Evolutionary conservation across 2,888 invertebrate species (phyloP), one percentile per base, ranked within the genome.

Genomic region (Aphidoletes aphidimyza): DNA sequence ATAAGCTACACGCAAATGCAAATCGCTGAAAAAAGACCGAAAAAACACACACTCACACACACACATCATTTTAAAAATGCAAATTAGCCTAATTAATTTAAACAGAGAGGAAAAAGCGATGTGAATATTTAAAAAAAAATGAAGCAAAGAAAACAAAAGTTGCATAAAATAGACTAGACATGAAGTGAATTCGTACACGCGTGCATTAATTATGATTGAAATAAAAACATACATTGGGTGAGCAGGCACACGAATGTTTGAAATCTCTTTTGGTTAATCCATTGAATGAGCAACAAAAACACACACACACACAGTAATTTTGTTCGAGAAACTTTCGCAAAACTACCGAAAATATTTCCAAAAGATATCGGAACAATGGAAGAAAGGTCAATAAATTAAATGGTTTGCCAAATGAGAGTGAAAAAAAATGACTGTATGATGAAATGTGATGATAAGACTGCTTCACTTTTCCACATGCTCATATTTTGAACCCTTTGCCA

Each of bases 121-220:
- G 69, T 69, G 69, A 69, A 69, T 0, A 54, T 9, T 17, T 2
- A 22, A 54, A 54, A 22, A n/a, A 54, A 54, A n/a, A 54, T 22
- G 1, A 54, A n/a, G 3, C 22, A 30, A 69, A 69, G 69, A 69
- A 69, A 30, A 69, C 17, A 69, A 69, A 69, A 69, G 69, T 69
- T 69, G 69, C 69, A 69, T 69, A 69, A 69, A 69, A 69, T 34
- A 69, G 69, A 69, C 69, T 69, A 69, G 69, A 69, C 69, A 30
- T 69, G 69, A 69, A n/a, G 11, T 9, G 42, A 14, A 54, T 5
- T 54, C 30, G 69, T 69, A 69, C 69, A 69, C 69, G 69, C 69
- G 69, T 69, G 30, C 69, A 69, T 34, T 69, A 69, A 69, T 69
- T 54, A 54, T 69, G 9, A 47, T 47, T 69, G 69, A 69, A 69